Percentiles rank a stretch among this genome's conserved stretches.
Evolutionary conservation across 2,113 vertebrate genomes (phyloP).

Genomic region (Python bivittatus): DNA sequence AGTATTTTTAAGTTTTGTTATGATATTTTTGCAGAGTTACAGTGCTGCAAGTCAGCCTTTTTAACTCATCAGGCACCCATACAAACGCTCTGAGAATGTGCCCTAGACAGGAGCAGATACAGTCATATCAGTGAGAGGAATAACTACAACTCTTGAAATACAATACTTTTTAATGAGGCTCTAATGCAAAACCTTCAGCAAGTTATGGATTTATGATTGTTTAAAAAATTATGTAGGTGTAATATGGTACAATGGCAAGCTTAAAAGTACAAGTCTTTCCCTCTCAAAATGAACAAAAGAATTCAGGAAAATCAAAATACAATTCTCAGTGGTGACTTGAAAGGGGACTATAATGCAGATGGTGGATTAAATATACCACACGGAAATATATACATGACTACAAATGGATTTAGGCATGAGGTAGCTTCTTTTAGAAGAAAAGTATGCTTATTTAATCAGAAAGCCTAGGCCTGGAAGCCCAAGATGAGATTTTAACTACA

Average conservation of each 20-base stretch:
- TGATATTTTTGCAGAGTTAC: neutral
- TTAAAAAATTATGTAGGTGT: slow-evolving; percentile 10
- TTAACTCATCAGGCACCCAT: neutral
- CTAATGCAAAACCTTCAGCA: neutral
- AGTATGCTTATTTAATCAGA: neutral
- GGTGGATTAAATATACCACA: neutral
- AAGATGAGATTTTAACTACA: neutral
- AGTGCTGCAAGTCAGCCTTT: neutral
- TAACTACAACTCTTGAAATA: neutral
- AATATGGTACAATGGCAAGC: neutral
- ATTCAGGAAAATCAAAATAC: neutral
- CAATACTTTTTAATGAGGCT: neutral
- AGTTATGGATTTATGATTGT: neutral
- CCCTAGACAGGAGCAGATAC: neutral
- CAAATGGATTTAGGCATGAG: no score
- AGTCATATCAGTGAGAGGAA: neutral
- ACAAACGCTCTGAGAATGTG: neutral
- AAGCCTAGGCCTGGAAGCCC: neutral
- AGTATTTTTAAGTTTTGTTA: neutral
- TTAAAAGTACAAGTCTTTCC: neutral
- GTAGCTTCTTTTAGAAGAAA: neutral
- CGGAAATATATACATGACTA: neutral
- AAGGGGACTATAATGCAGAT: neutral
- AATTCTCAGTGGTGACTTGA: neutral
- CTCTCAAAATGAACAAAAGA: neutral